A percentile compares a stretch with the other conserved stretches of the same genome.
Evolutionary conservation across 2,888 invertebrate species (phyloP).

Genomic region (Drosophila anomalata): DNA sequence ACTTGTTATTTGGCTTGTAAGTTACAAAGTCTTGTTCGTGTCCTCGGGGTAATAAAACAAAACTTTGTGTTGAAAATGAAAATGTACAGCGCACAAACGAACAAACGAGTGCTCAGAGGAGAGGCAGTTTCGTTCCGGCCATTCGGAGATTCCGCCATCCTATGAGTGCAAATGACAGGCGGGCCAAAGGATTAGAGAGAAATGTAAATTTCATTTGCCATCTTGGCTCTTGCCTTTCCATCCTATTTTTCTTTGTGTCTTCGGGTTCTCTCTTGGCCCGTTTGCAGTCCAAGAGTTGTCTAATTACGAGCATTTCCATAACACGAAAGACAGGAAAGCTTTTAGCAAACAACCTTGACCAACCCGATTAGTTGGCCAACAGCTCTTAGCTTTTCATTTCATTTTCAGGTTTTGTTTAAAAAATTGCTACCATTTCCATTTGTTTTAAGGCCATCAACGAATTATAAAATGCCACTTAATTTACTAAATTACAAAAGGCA

Average conservation of each 20-base stretch:
- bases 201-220: slow-evolving; percentile 70
- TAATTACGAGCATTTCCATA: slow-evolving; percentile 39
- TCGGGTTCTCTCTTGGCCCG: slow-evolving; percentile 40
- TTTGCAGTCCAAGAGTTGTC: slow-evolving; percentile 30
- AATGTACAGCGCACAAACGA: slow-evolving; percentile 63
- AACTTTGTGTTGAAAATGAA: slow-evolving; percentile 79
- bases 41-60: slow-evolving; percentile 77
- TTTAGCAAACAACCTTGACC: slow-evolving; percentile 36
- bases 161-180: slow-evolving; percentile 69
- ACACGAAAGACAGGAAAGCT: slow-evolving; percentile 18
- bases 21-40: slow-evolving; percentile 78
- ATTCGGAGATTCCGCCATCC: slow-evolving; percentile 10
- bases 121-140: slow-evolving; percentile 9
- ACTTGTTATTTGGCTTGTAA: slow-evolving; percentile 80
- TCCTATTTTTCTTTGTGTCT: not conserved
- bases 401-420: not conserved
- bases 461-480: no score
- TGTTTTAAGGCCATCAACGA: not conserved
- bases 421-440: not conserved
- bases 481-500: no score
- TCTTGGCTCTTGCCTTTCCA: slow-evolving; percentile 10
- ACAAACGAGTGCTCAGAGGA: slow-evolving; percentile 13
- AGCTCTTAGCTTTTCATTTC: not conserved
- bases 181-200: slow-evolving; percentile 66
- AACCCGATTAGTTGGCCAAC: slow-evolving; percentile 11